Base-by-base conservation (phyloP, 1,140 invertebrate species). In the Drosophila nikananu region DNA sequence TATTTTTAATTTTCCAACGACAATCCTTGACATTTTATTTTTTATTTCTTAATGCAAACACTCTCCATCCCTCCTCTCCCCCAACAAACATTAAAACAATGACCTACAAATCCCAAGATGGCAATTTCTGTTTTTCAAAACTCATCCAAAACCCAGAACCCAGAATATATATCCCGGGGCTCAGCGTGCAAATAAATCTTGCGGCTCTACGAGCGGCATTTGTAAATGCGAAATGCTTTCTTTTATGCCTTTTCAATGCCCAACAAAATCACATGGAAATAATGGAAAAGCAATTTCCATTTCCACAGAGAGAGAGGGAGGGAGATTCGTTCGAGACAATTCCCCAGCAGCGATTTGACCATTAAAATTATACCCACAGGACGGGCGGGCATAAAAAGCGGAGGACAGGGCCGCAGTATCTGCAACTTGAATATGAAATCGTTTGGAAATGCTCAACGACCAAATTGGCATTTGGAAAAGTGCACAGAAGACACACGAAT, bases 361-460 rank as follows among this genome's bases (percentile, higher is more conserved):
- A 92, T 92, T 91, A 89, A 92, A 92, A 92, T 91, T 92, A 89
- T 92, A 83, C 91, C 91, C 91, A 91, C 63, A 87, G 89, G 87
- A 91, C 77, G 44, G 55, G 15, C 37, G 19, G 68, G 86, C 78
- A 87, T 89, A 89, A 82, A 82, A 90, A 89, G 52, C 59, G 23
- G 17, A 42, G 42, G 46, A 46, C 46, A 37, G 21, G 17, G 54
- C 21, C 37, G 35, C 17, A 42, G 42, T 81, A 60, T 81, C 71
- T 77, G 60, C 79, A 61, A 55, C 80, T 83, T 84, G 84, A 91
- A 90, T 90, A 84, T 90, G 84, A 90, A 89, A 89, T 81, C 52
- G 81, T 51, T 77, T 81, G 79, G 78, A 82, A 84, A 83, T 73
- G 81, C n/a, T 44, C 62, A 61, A 52, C 42, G 27, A 75, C 37